Conservation (phyloP, 2,113 vertebrate species). For the Felis chaus region DNA sequence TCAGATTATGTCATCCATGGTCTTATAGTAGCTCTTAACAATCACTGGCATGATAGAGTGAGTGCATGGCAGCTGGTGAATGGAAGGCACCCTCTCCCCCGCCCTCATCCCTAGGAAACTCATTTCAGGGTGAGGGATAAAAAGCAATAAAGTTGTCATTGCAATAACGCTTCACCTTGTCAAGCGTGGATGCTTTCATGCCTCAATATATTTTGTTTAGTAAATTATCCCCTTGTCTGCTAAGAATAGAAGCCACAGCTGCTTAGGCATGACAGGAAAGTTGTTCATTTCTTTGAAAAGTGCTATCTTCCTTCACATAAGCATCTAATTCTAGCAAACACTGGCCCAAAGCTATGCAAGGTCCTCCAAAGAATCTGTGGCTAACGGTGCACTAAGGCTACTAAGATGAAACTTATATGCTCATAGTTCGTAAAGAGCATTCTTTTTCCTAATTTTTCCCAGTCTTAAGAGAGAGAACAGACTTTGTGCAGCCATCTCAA, state of each 20-base stretch:
- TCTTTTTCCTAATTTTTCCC: neutral
- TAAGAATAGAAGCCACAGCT: slow-evolving; percentile 55
- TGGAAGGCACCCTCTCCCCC: neutral
- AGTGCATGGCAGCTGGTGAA: neutral
- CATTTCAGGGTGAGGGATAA: neutral
- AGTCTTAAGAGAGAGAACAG: neutral
- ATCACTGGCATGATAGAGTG: neutral
- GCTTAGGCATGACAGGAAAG: neutral
- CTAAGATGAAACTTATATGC: neutral
- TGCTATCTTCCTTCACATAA: neutral
- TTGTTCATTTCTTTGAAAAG: slow-evolving; percentile 34
- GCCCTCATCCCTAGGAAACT: neutral
- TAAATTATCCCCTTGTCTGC: slow-evolving; percentile 33
- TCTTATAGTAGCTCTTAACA: neutral
- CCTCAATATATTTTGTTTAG: neutral
- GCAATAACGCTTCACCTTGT: neutral
- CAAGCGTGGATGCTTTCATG: neutral
- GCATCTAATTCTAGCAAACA: neutral
- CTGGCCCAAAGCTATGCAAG: neutral
- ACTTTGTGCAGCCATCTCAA: neutral
- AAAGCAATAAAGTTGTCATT: neutral
- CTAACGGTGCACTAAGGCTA: neutral
- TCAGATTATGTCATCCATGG: neutral
- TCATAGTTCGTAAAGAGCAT: neutral
- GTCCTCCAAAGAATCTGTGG: neutral